phyloP scores from a whole-genome alignment of 1,140 invertebrate genomes.

The Melitaea cinxia region DNA sequence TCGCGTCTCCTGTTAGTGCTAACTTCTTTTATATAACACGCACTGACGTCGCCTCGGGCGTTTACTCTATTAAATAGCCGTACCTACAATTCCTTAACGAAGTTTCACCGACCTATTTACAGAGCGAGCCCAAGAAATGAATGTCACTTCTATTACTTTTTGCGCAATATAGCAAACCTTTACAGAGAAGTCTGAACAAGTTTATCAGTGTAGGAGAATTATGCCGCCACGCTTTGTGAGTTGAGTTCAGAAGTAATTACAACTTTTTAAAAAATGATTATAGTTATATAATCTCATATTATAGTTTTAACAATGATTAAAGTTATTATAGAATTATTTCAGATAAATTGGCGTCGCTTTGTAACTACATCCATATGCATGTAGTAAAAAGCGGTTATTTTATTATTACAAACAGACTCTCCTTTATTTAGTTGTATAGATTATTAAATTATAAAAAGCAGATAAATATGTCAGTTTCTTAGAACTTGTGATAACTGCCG shows the following conservation, averaged over 20 bases:
- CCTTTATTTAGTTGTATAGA: too few relatives aligned
- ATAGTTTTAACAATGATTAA: too few relatives aligned
- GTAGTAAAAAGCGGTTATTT: too few relatives aligned
- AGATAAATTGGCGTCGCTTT: too few relatives aligned
- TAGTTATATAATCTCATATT: neutral
- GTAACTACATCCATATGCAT: too few relatives aligned
- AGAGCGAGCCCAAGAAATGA: conserved; percentile 44
- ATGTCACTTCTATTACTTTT: conserved; percentile 48
- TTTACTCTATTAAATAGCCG: conserved; percentile 57
- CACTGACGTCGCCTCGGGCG: conserved; percentile 45
- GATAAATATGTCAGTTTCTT: neutral
- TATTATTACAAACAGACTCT: too few relatives aligned
- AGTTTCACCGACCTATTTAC: conserved; percentile 57
- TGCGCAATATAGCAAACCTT: conserved; percentile 22
- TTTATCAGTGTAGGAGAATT: conserved; percentile 23
- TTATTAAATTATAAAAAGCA: too few relatives aligned
- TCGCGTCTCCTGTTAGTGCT: conserved; percentile 9
- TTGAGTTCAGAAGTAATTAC: conserved; percentile 22
- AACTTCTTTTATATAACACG: conserved; percentile 41
- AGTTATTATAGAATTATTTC: too few relatives aligned
- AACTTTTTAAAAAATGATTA: conserved; percentile 11
- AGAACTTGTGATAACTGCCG: neutral
- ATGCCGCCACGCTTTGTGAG: conserved; percentile 24
- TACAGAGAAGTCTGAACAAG: conserved; percentile 13
- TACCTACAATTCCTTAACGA: conserved; percentile 48